Base-by-base conservation (phyloP, 1,140 invertebrate species). In the Lordiphosa mommai region DNA sequence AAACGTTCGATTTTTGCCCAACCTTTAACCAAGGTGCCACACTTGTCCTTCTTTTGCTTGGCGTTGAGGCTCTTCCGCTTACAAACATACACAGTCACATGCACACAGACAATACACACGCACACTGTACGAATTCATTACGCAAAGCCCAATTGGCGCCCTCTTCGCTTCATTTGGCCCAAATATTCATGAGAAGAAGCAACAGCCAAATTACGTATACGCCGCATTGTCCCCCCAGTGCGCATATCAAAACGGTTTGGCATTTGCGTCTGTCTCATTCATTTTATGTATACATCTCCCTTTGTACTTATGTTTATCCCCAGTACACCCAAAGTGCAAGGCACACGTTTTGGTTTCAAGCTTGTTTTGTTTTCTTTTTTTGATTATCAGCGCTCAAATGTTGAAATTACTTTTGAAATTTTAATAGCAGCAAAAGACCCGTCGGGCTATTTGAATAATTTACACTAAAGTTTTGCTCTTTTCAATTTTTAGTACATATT, bases 151-250 rank as follows among this genome's bases (percentile, higher is more conserved):
- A 23, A 43, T 43, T 43, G 40, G 40, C 20, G 40, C 27, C 6
- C 40, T 43, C 10, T 33, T 34, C 9, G 27, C 16, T 32, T 48
- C 29, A 32, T 48, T 48, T 48, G 44, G 44, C 29, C 32, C 32
- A 48, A 17, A 48, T 32, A 48, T 32, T 48, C 44, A 48, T 48
- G 32, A 48, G 16, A 48, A 33, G 32, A 20, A 48, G 32, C 44
- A 33, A 14, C 44, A 48, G 32, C 44, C 27, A 33, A 48, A 48
- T 32, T 32, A 33, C 27, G 32, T 29, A 33, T 48, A 43, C 40
- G 40, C 20, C 40, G 40, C 40, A 43, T 43, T 43, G 40, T 43
- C 40, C 40, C 40, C 20, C 16, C 20, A 43, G 27, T 12, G 40
- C 20, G 40, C 40, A 43, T 23, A 43, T 43, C 20, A 43, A 43